phyloP scores from a whole-genome alignment of 2,797 vertebrate genomes.

The Coendou prehensilis region DNA sequence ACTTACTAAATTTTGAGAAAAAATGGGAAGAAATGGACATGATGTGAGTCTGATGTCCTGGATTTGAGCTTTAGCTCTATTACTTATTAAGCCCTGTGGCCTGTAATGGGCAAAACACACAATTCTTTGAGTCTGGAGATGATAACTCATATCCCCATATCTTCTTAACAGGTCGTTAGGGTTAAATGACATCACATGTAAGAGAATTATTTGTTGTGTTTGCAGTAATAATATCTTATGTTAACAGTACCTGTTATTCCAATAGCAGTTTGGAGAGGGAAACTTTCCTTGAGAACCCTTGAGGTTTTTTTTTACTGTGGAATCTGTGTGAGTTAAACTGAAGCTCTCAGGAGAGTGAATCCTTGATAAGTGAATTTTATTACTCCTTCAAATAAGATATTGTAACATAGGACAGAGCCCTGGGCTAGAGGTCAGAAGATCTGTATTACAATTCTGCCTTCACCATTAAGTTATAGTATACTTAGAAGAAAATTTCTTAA shows the following conservation, averaged over 20 bases:
- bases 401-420: background rate
- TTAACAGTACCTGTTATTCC: background rate
- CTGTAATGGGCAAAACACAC: background rate
- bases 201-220: slow-evolving; percentile 11
- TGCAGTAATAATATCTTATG: background rate
- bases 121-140: slow-evolving; percentile 42
- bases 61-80: slow-evolving; percentile 36
- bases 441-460: background rate
- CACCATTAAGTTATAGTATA: background rate
- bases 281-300: background rate
- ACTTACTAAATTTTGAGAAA: slow-evolving; percentile 26
- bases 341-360: background rate
- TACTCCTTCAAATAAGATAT: background rate
- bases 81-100: slow-evolving; percentile 14
- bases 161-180: background rate
- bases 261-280: background rate
- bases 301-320: background rate
- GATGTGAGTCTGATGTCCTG: background rate
- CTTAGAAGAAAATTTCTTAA: slow-evolving; percentile 22
- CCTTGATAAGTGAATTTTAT: background rate
- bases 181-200: slow-evolving; percentile 26
- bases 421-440: background rate
- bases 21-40: background rate
- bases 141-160: background rate
- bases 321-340: background rate